Evolutionary conservation across 2,888 invertebrate genomes (phyloP), one percentile per base, ranked within the genome.

Genomic region (Zaprionus obscuricornis): DNA sequence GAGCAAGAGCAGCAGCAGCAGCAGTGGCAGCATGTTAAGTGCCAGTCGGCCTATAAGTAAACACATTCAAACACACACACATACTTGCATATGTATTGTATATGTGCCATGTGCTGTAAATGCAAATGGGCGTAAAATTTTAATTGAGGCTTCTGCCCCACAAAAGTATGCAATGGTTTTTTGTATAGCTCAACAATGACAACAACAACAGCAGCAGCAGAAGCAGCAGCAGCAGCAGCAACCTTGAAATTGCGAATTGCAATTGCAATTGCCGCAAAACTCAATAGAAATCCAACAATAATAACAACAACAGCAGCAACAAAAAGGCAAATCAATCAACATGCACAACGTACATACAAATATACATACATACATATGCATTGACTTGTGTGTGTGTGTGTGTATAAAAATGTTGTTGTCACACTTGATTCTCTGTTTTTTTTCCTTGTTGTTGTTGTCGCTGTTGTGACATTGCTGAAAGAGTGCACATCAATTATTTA

Each of bases 61-160:
- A 29, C 7, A 43, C 29, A 26, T 8, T 37, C 10, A 22, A 18
- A 26, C 7, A 50, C 31, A 36, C 40, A 55, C 29, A 26, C n/a
- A 29, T 10, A 22, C 11, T 29, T 14, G 26, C 40, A 47, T 33
- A 17, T 47, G 46, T 49, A 17, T 11, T 10, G 14, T 46, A 31
- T 45, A 22, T 27, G 37, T 11, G 50, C 29, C 57, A 63, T 57
- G 62, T 68, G 66, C 69, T 74, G 67, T 17, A 69, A 77, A 79
- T 81, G 70, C 72, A 81, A 72, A 75, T 74, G 72, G 68, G 77
- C 74, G 85, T 85, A 71, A 71, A 84, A 78, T 87, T 87, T 86
- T 86, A 84, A 85, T 85, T 87, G 86, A 84, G n/a, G 73, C 67
- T 64, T 50, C 47, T 57, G 75, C 72, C 59, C n/a, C 74, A 64